Conservation (phyloP, 1,140 invertebrate genomes). For the Nautilus pompilius region DNA sequence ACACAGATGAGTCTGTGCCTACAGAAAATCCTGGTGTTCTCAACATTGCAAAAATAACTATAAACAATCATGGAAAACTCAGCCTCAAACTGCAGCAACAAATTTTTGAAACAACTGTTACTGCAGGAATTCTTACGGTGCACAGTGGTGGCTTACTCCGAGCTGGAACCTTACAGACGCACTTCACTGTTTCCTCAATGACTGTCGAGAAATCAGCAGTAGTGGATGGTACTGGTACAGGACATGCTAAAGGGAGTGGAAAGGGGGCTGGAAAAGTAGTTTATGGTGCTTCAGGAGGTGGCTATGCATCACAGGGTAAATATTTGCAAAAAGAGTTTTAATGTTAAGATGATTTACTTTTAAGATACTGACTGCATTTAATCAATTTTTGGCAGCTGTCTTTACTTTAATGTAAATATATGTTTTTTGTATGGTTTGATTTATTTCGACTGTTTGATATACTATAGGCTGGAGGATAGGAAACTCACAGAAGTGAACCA, state of each 20-base stretch:
- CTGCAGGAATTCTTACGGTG: slow-evolving; percentile 17
- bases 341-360: neutral
- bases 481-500: no score
- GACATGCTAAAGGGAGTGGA: slow-evolving; percentile 17
- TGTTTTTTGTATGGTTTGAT: no score
- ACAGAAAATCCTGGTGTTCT: slow-evolving; percentile 23
- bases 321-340: slow-evolving; percentile 1
- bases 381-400: neutral
- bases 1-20: slow-evolving; percentile 8
- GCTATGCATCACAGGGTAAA: slow-evolving; percentile 27
- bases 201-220: slow-evolving; percentile 24
- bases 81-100: slow-evolving; percentile 14
- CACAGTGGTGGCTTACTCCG: slow-evolving; percentile 26
- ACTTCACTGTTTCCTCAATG: slow-evolving; percentile 16
- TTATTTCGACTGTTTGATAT: no score
- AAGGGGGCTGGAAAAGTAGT: slow-evolving; percentile 18
- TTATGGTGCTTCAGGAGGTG: slow-evolving; percentile 24
- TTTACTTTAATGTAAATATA: no score
- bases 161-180: slow-evolving; percentile 9
- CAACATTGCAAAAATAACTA: slow-evolving; percentile 16
- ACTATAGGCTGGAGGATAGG: no score
- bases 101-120: slow-evolving; percentile 17
- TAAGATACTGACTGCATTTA: neutral
- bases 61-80: slow-evolving; percentile 30
- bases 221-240: slow-evolving; percentile 27